These are phyloP conservation scores for Gymnocheta viridis DNA, from an alignment of 2,888 invertebrate species.

Conservation along the genomic window DNA sequence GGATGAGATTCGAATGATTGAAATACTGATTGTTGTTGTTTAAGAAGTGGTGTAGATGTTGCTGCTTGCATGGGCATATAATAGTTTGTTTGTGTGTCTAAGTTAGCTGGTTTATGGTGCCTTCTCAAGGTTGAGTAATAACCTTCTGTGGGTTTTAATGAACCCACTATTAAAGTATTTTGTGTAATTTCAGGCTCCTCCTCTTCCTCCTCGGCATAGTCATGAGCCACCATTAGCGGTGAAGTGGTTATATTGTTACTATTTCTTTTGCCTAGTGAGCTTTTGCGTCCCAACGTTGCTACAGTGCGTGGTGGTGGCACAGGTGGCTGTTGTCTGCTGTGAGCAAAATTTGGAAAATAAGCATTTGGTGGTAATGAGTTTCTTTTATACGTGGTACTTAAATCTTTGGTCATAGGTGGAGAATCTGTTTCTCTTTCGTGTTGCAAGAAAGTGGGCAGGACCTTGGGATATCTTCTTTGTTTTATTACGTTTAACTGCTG, in stretches of 20 bases:
- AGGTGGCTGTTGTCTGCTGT: conserved; percentile 83
- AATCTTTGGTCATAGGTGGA: conserved; percentile 72
- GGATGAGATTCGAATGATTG: conserved; percentile 69
- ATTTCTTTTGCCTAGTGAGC: conserved; percentile 77
- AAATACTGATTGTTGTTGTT: conserved; percentile 69
- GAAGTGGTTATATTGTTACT: conserved; percentile 82
- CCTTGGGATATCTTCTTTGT: conserved; percentile 91
- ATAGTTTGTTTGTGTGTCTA: conserved; percentile 41
- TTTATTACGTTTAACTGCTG: conserved; percentile 89
- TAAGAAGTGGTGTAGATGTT: background rate
- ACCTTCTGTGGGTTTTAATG: conserved; percentile 82
- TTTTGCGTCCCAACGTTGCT: conserved; percentile 85
- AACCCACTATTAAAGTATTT: conserved; percentile 84
- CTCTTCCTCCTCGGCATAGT: conserved; percentile 79
- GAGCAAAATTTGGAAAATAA: conserved; percentile 74
- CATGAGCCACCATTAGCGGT: conserved; percentile 83
- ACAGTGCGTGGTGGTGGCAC: conserved; percentile 90
- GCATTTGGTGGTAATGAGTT: conserved; percentile 85
- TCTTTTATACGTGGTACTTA: conserved; percentile 82
- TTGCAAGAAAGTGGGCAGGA: conserved; percentile 86
- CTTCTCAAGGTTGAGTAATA: conserved; percentile 73
- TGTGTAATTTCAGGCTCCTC: conserved; percentile 83
- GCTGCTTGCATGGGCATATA: conserved; percentile 7
- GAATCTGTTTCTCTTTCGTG: conserved; percentile 64
- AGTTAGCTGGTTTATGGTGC: conserved; percentile 52